phyloP scores from a whole-genome alignment of 2,888 invertebrate species.

The Oasisia sp. region DNA sequence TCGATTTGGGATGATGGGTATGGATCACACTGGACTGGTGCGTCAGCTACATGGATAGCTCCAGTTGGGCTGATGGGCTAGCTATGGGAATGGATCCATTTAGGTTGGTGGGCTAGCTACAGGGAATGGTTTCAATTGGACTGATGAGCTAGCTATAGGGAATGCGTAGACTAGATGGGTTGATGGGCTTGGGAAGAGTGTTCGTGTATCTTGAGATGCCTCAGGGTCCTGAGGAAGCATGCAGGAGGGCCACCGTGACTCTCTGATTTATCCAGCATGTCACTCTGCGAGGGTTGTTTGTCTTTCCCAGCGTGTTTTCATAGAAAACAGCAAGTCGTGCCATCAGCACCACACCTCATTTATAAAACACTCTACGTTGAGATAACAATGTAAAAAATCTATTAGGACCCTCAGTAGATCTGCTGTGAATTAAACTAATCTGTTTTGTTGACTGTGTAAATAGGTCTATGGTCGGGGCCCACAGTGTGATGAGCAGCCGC shows the following conservation, averaged over 20 bases:
- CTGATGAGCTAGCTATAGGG: too few species aligned
- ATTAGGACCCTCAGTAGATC: not conserved
- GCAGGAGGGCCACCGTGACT: not conserved
- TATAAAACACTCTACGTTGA: not conserved
- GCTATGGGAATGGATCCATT: too few species aligned
- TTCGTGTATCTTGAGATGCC: not conserved
- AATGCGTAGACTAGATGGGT: too few species aligned
- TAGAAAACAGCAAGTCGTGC: not conserved
- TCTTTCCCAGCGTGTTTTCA: not conserved
- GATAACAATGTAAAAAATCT: not conserved
- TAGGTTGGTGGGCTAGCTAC: too few species aligned
- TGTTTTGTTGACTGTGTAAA: not conserved
- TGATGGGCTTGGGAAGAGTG: too few species aligned
- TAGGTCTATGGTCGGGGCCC: not conserved
- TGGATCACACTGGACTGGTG: too few species aligned
- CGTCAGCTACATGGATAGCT: too few species aligned
- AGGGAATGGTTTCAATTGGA: too few species aligned
- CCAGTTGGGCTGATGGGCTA: too few species aligned
- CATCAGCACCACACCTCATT: not conserved
- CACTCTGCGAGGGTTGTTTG: not conserved
- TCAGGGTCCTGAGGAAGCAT: not conserved
- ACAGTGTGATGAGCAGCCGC: not conserved
- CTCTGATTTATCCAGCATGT: not conserved
- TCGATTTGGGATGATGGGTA: too few species aligned
- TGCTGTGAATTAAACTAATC: not conserved